phyloP scores from a whole-genome alignment of 2,888 invertebrate genomes.

The Pecten maximus region DNA sequence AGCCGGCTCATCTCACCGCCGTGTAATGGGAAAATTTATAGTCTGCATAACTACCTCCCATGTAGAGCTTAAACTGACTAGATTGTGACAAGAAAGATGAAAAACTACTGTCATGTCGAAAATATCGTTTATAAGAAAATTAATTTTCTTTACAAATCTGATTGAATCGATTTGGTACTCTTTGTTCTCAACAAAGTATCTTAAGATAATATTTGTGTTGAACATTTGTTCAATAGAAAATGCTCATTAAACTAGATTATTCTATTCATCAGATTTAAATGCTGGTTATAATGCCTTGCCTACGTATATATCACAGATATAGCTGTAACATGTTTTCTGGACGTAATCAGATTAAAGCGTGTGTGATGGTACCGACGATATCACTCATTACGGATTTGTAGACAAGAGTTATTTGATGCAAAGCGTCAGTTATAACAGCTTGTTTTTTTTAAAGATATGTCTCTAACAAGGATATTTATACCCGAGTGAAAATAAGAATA shows the following conservation, averaged over 20 bases:
- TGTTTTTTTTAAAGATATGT: not conserved
- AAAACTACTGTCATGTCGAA: not conserved
- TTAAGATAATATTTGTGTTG: constrained; percentile 1
- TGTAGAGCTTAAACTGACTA: not conserved
- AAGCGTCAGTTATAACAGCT: not conserved
- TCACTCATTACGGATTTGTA: not conserved
- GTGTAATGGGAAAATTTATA: not conserved
- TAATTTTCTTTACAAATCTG: not conserved
- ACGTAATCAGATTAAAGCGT: not conserved
- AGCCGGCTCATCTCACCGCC: not conserved
- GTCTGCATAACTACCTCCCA: not conserved
- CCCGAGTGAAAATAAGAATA: too few relatives aligned
- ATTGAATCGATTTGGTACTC: not conserved
- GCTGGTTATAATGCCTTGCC: not conserved
- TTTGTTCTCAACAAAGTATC: not conserved
- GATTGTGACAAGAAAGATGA: not conserved
- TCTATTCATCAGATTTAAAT: constrained; percentile 2
- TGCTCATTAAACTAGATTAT: not conserved
- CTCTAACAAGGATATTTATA: too few relatives aligned
- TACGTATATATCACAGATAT: not conserved
- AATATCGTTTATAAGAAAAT: not conserved
- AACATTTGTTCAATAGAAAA: not conserved
- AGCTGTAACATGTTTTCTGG: not conserved
- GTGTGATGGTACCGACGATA: not conserved
- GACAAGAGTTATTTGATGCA: not conserved